Percentiles rank a stretch among this genome's conserved stretches.
These are phyloP conservation scores for Pachycephus smyrnensis DNA, from an alignment of 2,888 invertebrate genomes.

Conservation along the genomic window DNA sequence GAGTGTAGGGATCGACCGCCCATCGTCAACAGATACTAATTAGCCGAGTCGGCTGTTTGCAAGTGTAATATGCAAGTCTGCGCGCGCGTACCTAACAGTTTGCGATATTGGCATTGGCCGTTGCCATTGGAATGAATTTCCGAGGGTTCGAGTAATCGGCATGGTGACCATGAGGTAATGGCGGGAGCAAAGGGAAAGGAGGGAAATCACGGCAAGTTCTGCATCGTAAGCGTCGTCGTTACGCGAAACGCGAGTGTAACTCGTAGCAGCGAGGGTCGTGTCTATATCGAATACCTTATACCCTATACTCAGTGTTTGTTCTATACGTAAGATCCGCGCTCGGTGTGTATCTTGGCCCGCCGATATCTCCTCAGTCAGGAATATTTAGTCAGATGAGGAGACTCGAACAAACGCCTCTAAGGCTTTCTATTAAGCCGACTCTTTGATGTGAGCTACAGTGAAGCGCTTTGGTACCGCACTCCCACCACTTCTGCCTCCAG, in stretches of 20 bases:
- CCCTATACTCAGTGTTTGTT: slow-evolving; percentile 47
- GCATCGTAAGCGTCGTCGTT: not conserved
- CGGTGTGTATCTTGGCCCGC: slow-evolving; percentile 62
- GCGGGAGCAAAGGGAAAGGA: not conserved
- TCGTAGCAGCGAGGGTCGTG: not conserved
- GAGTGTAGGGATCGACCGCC: not conserved
- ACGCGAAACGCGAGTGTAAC: not conserved
- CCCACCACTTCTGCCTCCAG: slow-evolving; percentile 16
- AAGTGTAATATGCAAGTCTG: slow-evolving; percentile 14
- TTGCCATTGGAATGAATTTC: not conserved
- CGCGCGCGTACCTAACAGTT: not conserved
- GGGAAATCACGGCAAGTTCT: not conserved
- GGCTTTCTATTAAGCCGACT: slow-evolving; percentile 72
- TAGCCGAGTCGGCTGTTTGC: slow-evolving; percentile 5
- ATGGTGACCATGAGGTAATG: not conserved
- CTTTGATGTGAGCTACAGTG: slow-evolving; percentile 65
- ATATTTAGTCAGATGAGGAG: slow-evolving; percentile 68
- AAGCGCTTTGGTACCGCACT: slow-evolving; percentile 55
- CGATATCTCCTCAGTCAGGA: slow-evolving; percentile 61
- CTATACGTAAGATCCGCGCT: slow-evolving; percentile 57
- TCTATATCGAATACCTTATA: not conserved
- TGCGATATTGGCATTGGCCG: not conserved
- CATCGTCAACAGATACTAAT: not conserved
- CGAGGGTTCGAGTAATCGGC: not conserved
- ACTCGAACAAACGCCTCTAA: slow-evolving; percentile 72